phyloP scores from a whole-genome alignment of 2,113 vertebrate species.

The Hoplias malabaricus region DNA sequence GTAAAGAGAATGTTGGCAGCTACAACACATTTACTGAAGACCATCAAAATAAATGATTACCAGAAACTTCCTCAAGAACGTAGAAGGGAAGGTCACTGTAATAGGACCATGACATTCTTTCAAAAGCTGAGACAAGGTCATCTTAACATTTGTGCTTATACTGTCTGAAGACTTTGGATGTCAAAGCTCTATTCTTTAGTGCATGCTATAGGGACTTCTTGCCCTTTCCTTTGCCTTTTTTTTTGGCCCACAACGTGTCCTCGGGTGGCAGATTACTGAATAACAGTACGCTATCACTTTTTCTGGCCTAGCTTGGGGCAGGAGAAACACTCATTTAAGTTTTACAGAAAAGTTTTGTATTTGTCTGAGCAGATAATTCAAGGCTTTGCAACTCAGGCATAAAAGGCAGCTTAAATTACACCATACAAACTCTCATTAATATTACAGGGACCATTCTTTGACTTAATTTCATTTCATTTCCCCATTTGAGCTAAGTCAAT shows the following conservation, averaged over 20 bases:
- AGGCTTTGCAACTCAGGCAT: conserved; percentile 64
- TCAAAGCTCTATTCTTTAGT: neutral
- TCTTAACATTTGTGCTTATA: neutral
- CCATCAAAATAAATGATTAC: neutral
- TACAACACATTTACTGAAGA: neutral
- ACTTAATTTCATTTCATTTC: conserved; percentile 71
- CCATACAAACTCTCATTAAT: conserved; percentile 72
- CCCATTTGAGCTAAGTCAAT: conserved; percentile 66
- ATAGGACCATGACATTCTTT: neutral
- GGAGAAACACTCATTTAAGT: conserved; percentile 47
- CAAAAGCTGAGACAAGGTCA: neutral
- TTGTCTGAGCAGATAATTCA: conserved; percentile 60
- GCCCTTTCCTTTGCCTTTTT: neutral
- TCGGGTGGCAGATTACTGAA: conserved; percentile 17
- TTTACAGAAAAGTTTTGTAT: conserved; percentile 54
- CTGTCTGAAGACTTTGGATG: neutral
- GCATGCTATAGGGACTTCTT: neutral
- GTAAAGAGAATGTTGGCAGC: too few relatives aligned
- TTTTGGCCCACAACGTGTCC: neutral
- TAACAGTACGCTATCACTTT: neutral
- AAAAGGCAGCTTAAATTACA: conserved; percentile 67
- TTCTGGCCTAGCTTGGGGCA: conserved; percentile 16
- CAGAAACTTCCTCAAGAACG: neutral
- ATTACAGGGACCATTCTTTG: conserved; percentile 73
- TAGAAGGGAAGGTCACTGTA: neutral